Base-by-base conservation (phyloP, 2,113 vertebrate species). In the Nematolebias whitei region DNA sequence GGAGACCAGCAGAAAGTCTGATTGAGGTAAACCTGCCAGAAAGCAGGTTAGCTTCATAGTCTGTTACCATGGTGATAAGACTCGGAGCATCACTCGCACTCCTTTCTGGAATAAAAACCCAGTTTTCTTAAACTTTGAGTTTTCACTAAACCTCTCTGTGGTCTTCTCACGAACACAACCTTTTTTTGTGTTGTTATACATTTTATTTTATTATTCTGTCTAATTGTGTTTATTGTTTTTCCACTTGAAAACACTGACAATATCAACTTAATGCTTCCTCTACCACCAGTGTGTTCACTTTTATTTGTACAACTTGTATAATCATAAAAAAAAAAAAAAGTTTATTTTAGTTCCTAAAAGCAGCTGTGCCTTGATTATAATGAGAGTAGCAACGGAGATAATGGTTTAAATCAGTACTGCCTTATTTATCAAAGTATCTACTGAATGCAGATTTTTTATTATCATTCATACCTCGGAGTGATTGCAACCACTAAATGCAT, bases 351-450 rank as follows among this genome's bases (percentile, higher is more conserved):
- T 38, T 47, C 49, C 55, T 12, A 76, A 45, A 60, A 66, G 55
- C 22, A 38, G 14, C 4, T 66, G 73, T 88, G 78, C 81, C 74
- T 86, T 79, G 39, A 85, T 44, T 44, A 43, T 43, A 16, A 44
- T 35, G 32, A 35, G 5, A 35, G 5, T 35, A 35, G 1, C 5
- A 35, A 10, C 10, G 32, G 32, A 35, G 32, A 35, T 10, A 10
- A 35, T 35, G 5, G 32, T 35, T 35, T 35, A 35, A 35, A 10
- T 35, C 32, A 35, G 32, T 35, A 35, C 5, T 10, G 32, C 32
- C 32, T 35, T 35, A 35, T 35, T 35, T 35, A 35, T 35, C 32
- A 9, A 1, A 35, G 5, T 4, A 48, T 23, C 20, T 23, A 1
- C 15, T 50, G 48, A 50, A 24, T 14, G 20, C 22, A 23, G 9